These are phyloP conservation scores for Corythucha ciliata DNA, from an alignment of 2,888 invertebrate species.

Conservation along the genomic window DNA sequence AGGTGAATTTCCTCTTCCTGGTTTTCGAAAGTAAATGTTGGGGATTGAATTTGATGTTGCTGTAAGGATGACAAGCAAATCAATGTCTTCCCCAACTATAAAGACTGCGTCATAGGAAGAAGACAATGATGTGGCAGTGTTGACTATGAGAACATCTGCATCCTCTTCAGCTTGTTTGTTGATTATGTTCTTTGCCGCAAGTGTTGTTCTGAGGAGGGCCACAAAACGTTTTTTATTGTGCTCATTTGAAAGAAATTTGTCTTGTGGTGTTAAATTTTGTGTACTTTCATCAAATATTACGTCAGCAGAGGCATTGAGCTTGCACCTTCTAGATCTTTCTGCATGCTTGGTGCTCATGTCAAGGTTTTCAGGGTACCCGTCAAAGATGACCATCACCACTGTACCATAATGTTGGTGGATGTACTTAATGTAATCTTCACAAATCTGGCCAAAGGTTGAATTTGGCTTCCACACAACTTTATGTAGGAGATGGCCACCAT, in stretches of 20 bases:
- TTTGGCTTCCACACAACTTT: conserved; percentile 24
- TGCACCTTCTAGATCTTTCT: conserved; percentile 20
- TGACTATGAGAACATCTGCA: conserved; percentile 22
- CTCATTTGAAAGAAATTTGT: conserved; percentile 22
- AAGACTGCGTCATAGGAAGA: conserved; percentile 15
- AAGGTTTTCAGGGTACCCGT: conserved; percentile 1
- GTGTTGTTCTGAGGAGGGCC: conserved; percentile 9
- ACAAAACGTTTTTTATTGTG: conserved; percentile 20
- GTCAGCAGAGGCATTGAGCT: conserved; percentile 15
- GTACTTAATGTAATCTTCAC: conserved; percentile 20
- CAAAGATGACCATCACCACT: background rate
- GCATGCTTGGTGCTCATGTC: background rate
- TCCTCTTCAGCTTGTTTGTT: conserved; percentile 18
- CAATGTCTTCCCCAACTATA: conserved; percentile 22
- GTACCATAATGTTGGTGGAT: conserved; percentile 19
- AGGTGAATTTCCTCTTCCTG: background rate
- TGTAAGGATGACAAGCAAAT: conserved; percentile 20
- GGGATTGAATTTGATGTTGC: conserved; percentile 9
- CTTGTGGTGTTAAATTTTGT: conserved; percentile 12
- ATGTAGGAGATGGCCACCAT: conserved; percentile 19
- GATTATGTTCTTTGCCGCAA: conserved; percentile 17
- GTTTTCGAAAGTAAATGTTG: background rate
- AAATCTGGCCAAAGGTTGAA: conserved; percentile 13
- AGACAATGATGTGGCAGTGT: conserved; percentile 19
- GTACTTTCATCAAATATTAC: conserved; percentile 20